Percentiles rank a stretch among this genome's conserved stretches.
These are phyloP conservation scores for Drosophila nigrodunni DNA, from an alignment of 1,140 invertebrate genomes.

Conservation along the genomic window DNA sequence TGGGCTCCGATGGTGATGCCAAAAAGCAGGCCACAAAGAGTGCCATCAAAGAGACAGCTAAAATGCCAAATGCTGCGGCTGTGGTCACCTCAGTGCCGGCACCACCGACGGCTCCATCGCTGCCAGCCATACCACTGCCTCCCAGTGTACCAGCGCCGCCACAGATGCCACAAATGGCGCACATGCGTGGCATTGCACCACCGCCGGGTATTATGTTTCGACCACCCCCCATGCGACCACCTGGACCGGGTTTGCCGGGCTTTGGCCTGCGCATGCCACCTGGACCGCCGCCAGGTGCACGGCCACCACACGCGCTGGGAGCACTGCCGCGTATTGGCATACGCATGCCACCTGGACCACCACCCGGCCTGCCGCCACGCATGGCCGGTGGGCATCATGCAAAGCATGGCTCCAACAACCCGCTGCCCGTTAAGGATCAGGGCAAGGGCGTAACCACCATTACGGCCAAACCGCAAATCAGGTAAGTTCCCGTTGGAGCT, in stretches of 20 bases:
- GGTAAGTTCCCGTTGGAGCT: slow-evolving; percentile 64
- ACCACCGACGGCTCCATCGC: slow-evolving; percentile 48
- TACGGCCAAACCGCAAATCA: slow-evolving; percentile 97
- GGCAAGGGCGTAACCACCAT: slow-evolving; percentile 89
- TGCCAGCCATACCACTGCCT: slow-evolving; percentile 65
- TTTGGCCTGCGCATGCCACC: slow-evolving; percentile 86
- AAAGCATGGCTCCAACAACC: slow-evolving; percentile 43
- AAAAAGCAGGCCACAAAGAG: slow-evolving; percentile 26
- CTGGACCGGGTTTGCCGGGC: slow-evolving; percentile 63
- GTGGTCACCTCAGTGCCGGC: slow-evolving; percentile 32
- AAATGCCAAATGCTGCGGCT: slow-evolving; percentile 5
- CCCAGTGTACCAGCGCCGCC: slow-evolving; percentile 60
- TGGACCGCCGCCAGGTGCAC: slow-evolving; percentile 87
- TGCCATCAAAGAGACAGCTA: slow-evolving; percentile 22
- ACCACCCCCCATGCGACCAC: slow-evolving; percentile 87
- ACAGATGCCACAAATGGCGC: slow-evolving; percentile 73
- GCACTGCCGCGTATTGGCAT: slow-evolving; percentile 85
- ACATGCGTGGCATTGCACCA: slow-evolving; percentile 67
- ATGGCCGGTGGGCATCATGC: slow-evolving; percentile 76
- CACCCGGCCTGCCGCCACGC: slow-evolving; percentile 87
- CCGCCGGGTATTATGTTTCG: slow-evolving; percentile 86
- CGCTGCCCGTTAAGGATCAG: slow-evolving; percentile 80
- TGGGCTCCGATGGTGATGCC: slow-evolving; percentile 30
- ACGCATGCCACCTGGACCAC: slow-evolving; percentile 88
- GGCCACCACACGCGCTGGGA: slow-evolving; percentile 87